These are phyloP conservation scores for Xerus inauris DNA, from an alignment of 2,113 vertebrate species.

Conservation along the genomic window DNA sequence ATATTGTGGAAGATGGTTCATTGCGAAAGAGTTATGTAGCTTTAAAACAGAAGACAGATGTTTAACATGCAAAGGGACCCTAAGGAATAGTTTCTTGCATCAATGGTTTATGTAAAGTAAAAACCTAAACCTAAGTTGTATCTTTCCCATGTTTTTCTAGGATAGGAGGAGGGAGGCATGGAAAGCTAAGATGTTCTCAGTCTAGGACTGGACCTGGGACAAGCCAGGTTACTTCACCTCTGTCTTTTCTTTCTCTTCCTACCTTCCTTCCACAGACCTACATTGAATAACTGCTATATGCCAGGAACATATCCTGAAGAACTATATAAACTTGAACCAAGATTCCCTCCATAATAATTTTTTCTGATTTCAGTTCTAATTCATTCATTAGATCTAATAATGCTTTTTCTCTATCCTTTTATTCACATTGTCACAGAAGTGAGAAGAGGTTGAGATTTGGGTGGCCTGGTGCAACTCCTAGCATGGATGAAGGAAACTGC, in stretches of 20 bases:
- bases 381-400: neutral
- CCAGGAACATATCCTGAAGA: neutral
- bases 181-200: neutral
- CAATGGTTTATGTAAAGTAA: slow-evolving; percentile 50
- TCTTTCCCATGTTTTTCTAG: neutral
- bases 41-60: slow-evolving; percentile 71
- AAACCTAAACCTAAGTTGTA: slow-evolving; percentile 24
- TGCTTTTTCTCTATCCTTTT: neutral
- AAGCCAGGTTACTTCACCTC: neutral
- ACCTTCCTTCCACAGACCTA: neutral
- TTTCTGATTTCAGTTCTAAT: neutral
- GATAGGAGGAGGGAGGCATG: neutral
- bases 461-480: neutral
- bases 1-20: slow-evolving; percentile 53
- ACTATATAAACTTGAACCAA: neutral
- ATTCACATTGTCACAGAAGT: neutral
- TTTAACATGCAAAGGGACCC: slow-evolving; percentile 28
- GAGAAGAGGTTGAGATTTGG: neutral
- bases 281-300: neutral
- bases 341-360: neutral
- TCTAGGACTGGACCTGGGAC: neutral
- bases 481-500: no score
- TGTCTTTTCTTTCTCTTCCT: neutral
- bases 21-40: slow-evolving; percentile 63
- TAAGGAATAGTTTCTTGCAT: slow-evolving; percentile 42